A percentile compares a stretch with the other conserved stretches of the same genome.
phyloP scores from a whole-genome alignment of 2,888 invertebrate genomes.

The Sinodicranocentrus sp. region DNA sequence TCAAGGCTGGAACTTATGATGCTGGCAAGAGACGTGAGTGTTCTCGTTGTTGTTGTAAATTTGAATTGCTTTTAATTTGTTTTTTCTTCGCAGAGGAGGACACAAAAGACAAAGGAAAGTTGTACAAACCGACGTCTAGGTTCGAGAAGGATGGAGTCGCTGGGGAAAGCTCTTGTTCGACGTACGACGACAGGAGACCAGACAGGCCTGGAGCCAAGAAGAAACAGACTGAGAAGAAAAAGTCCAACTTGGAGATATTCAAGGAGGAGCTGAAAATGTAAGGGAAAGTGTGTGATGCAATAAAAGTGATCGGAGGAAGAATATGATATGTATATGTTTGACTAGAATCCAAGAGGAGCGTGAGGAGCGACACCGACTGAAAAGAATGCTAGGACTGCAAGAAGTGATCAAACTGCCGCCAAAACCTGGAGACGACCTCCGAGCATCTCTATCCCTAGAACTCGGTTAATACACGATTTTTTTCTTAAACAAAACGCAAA shows the following conservation, averaged over 20 bases:
- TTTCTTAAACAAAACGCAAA: conserved; percentile 27
- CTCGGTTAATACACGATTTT: conserved; percentile 76
- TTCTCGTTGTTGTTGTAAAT: neutral
- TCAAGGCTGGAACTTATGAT: conserved; percentile 98
- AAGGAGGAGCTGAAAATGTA: conserved; percentile 99
- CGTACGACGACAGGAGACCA: conserved; percentile 80
- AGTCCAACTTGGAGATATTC: conserved; percentile 97
- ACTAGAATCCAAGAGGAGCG: conserved; percentile 97
- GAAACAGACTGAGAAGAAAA: conserved; percentile 91
- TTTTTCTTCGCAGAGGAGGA: conserved; percentile 86
- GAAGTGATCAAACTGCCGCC: conserved; percentile 76
- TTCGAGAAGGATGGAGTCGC: conserved; percentile 82
- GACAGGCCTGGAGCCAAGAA: conserved; percentile 83
- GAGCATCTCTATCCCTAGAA: conserved; percentile 76
- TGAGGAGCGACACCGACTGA: conserved; percentile 88
- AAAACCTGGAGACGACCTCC: conserved; percentile 75
- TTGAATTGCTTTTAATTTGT: conserved; percentile 14
- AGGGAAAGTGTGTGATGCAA: too few relatives aligned
- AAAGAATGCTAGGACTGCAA: conserved; percentile 73
- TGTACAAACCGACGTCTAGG: conserved; percentile 94
- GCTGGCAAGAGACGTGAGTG: conserved; percentile 92
- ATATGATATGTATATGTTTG: conserved; percentile 27
- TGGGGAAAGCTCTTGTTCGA: conserved; percentile 79
- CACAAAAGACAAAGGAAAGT: conserved; percentile 90
- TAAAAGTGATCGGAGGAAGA: too few relatives aligned